phyloP scores from a whole-genome alignment of 2,888 invertebrate genomes.

The Holacanthella duospinosa region DNA sequence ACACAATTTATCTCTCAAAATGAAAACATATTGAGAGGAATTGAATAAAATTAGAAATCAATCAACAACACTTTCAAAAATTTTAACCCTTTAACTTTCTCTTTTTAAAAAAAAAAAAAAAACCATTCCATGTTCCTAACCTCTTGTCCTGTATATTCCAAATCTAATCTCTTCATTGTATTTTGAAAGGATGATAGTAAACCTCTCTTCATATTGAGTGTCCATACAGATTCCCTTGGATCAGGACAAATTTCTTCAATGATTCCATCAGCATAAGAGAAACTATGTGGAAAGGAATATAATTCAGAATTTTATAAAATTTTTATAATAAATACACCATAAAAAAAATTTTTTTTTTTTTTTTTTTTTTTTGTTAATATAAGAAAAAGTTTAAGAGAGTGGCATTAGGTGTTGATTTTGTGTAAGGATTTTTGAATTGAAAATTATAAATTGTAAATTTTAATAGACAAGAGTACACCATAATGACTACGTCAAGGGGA shows the following conservation, averaged over 20 bases:
- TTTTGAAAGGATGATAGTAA: slow-evolving; percentile 78
- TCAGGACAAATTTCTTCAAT: slow-evolving; percentile 75
- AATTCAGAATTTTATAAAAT: slow-evolving; percentile 2
- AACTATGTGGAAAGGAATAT: slow-evolving; percentile 42
- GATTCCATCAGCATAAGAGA: slow-evolving; percentile 74
- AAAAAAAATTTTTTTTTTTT: neutral
- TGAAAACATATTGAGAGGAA: neutral
- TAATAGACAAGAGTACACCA: neutral
- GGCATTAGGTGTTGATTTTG: too few species aligned
- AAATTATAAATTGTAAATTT: too few species aligned
- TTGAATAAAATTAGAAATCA: slow-evolving; percentile 1
- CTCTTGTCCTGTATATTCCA: slow-evolving; percentile 62
- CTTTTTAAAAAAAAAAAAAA: too few species aligned
- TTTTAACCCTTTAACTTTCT: too few species aligned
- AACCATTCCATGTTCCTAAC: too few species aligned
- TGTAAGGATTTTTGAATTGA: too few species aligned
- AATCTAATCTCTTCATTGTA: slow-evolving; percentile 73
- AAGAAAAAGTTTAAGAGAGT: neutral
- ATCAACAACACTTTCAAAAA: too few species aligned
- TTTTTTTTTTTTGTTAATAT: neutral
- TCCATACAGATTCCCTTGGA: slow-evolving; percentile 62
- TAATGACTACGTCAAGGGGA: neutral
- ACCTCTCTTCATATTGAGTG: slow-evolving; percentile 78
- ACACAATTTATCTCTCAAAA: too few species aligned
- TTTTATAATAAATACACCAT: neutral